phyloP scores from a whole-genome alignment of 37 sponge, comb jelly and placozoan species.

The Diacarnus erythraeanus region DNA sequence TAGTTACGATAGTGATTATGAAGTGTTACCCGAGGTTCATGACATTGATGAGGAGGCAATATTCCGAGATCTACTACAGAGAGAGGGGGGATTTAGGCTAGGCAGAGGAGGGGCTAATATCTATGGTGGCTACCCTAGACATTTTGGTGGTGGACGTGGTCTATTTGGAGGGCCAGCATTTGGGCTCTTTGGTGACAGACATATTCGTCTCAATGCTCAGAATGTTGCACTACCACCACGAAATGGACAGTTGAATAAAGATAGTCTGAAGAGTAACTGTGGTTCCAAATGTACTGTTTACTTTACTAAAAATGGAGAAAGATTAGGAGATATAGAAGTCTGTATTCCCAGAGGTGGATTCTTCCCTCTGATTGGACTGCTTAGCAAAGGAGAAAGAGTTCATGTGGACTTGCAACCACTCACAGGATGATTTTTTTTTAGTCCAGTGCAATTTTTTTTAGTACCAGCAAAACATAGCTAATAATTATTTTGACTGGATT shows the following conservation, averaged over 20 bases:
- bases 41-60: neutral
- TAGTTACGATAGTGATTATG: slow-evolving; percentile 1
- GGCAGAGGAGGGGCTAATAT: neutral
- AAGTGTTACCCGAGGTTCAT: neutral
- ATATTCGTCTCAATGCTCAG: neutral
- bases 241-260: neutral
- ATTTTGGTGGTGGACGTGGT: neutral
- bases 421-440: too few relatives aligned
- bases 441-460: too few relatives aligned
- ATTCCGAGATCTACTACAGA: neutral
- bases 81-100: neutral
- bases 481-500: too few relatives aligned
- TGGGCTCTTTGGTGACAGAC: neutral
- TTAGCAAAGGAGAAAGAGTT: slow-evolving; percentile 63
- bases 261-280: neutral
- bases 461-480: too few relatives aligned
- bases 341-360: slow-evolving; percentile 73
- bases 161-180: neutral
- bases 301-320: slow-evolving; percentile 78
- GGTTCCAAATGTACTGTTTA: slow-evolving; percentile 47
- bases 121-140: neutral
- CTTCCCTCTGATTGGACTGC: slow-evolving; percentile 76
- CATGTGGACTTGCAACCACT: slow-evolving; percentile 57
- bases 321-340: slow-evolving; percentile 59
- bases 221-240: neutral